phyloP scores from a whole-genome alignment of 2,888 invertebrate genomes.

The Anodontia alba region DNA sequence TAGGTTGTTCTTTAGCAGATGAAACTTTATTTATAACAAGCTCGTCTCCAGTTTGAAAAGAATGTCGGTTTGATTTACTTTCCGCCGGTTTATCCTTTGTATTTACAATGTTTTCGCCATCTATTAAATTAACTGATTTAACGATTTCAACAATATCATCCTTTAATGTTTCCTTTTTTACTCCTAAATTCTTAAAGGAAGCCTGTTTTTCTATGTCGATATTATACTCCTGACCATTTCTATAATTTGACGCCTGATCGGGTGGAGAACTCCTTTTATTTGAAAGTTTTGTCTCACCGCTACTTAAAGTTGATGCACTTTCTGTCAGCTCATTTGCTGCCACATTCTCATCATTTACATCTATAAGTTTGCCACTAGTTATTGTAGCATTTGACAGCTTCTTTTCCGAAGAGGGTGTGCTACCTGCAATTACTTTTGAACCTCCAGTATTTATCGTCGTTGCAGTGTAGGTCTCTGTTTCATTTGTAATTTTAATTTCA shows the following conservation, averaged over 20 bases:
- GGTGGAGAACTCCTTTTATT: not conserved
- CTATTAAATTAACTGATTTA: not conserved
- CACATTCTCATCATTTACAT: too few relatives aligned
- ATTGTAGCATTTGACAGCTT: too few relatives aligned
- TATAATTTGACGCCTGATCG: not conserved
- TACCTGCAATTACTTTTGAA: too few relatives aligned
- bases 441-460: too few relatives aligned
- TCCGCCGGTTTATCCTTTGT: not conserved
- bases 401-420: too few relatives aligned
- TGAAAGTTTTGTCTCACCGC: not conserved
- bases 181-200: not conserved
- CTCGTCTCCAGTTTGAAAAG: not conserved
- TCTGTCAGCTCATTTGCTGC: too few relatives aligned
- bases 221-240: not conserved
- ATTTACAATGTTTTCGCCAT: not conserved
- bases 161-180: not conserved
- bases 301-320: not conserved
- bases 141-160: not conserved
- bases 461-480: too few relatives aligned
- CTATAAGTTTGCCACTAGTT: too few relatives aligned
- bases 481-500: too few relatives aligned
- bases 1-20: not conserved
- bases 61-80: not conserved
- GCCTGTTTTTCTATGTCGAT: not conserved
- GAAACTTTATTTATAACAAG: not conserved